Percentiles rank a stretch among this genome's conserved stretches.
These are phyloP conservation scores for Pteromalus puparum DNA, from an alignment of 1,140 invertebrate genomes.

Conservation along the genomic window DNA sequence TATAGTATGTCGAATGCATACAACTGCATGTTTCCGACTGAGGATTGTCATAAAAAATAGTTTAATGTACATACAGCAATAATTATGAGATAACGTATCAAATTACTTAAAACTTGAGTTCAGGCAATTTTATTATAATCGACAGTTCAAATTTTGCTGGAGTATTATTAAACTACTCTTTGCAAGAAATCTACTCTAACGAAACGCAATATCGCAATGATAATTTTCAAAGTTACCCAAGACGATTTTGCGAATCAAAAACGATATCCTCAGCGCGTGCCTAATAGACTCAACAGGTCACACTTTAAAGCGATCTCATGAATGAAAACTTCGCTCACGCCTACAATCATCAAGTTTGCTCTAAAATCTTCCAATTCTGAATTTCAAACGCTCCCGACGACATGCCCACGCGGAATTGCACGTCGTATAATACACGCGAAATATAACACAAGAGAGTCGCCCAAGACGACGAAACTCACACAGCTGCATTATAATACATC, in stretches of 20 bases:
- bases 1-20: too few species aligned
- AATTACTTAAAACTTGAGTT: too few species aligned
- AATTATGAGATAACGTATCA: too few species aligned
- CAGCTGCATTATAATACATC: slow-evolving; percentile 8
- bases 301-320: background rate
- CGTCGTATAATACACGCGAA: background rate
- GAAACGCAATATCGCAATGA: too few species aligned
- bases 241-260: background rate
- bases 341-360: background rate
- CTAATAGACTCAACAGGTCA: background rate
- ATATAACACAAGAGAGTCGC: background rate
- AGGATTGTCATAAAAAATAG: too few species aligned
- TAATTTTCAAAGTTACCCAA: too few species aligned
- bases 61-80: too few species aligned
- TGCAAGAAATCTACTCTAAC: too few species aligned
- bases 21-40: too few species aligned
- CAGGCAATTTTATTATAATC: too few species aligned
- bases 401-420: background rate
- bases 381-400: background rate
- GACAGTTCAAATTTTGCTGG: too few species aligned
- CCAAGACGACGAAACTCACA: background rate
- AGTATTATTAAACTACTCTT: too few species aligned
- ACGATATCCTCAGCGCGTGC: background rate
- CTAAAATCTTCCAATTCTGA: background rate
- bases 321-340: background rate